Evolutionary conservation across 2,113 vertebrate species (phyloP), one percentile per base, ranked within the genome.

Genomic region (Pteruthius melanotis): DNA sequence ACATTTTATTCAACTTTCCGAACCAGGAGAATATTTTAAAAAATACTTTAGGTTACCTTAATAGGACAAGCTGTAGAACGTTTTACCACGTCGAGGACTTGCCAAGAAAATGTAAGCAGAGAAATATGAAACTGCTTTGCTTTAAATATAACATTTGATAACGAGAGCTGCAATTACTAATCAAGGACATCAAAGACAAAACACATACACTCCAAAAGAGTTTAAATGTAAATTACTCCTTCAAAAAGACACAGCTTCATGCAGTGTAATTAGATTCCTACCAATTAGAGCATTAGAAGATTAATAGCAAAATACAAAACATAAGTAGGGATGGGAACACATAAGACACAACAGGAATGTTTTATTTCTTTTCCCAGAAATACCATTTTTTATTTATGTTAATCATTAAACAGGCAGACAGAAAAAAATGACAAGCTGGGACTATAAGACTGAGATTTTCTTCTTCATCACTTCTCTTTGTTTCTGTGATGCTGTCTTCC

Each of bases 141-240:
- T 85, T 83, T 76, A 90, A 76, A 79, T 42, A 15, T 27, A 94
- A 72, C 33, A 47, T 90, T 89, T 77, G 35, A 57, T 63, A 90
- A 77, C 47, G 79, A 57, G 40, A 93, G 68, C 71, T 80, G 65
- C 72, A 90, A 70, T 83, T 94, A 90, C 40, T 77, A 83, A 92
- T 74, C 68, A 86, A 90, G 74, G 75, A 92, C 57, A 80, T 83
- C 75, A 90, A 92, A 95, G 85, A 69, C 68, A 94, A 86, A 94
- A 88, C 3, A 13, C 6, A 56, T 31, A 75, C 9, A 72, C 54
- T 77, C 54, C 15, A 35, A 31, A 75, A 74, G 53, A 64, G 49
- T 68, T 91, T 87, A 87, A 79, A 93, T 90, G 56, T 40, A 87
- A 90, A 87, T 89, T 78, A 69, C 19, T 69, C 35, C 59, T 72